Evolutionary conservation across 2,888 invertebrate genomes (phyloP).

Genomic region (Trichopoda pennipes): DNA sequence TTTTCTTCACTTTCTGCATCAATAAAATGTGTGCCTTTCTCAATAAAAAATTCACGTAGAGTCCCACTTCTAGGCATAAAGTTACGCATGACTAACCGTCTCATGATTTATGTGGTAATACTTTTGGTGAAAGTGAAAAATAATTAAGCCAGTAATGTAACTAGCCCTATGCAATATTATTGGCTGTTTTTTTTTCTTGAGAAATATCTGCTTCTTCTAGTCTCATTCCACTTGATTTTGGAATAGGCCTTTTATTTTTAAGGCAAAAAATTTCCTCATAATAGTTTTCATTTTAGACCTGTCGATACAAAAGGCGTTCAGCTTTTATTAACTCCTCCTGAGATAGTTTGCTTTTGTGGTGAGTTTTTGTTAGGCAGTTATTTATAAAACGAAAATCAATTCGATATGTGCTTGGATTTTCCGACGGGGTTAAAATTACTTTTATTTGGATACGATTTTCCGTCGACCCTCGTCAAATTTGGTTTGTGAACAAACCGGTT

Average conservation of each 20-base stretch:
- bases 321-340: conserved; percentile 48
- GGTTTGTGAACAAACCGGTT: too few relatives aligned
- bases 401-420: too few relatives aligned
- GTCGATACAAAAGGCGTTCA: conserved; percentile 46
- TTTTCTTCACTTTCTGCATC: too few relatives aligned
- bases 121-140: conserved; percentile 32
- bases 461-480: too few relatives aligned
- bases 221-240: conserved; percentile 46
- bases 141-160: conserved; percentile 24
- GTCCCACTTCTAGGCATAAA: too few relatives aligned
- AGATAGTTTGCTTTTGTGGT: conserved; percentile 20
- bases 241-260: too few relatives aligned
- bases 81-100: conserved; percentile 34
- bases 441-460: too few relatives aligned
- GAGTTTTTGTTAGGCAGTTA: conserved; percentile 12
- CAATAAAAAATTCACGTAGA: too few relatives aligned
- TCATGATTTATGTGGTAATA: conserved; percentile 37
- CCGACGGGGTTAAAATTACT: too few relatives aligned
- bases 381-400: conserved; percentile 52
- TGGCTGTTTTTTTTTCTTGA: conserved; percentile 34
- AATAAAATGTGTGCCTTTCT: too few relatives aligned
- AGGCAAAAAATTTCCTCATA: conserved; percentile 28
- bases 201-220: conserved; percentile 32
- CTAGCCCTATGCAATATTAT: conserved; percentile 53
- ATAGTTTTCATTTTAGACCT: conserved; percentile 49